phyloP scores from a whole-genome alignment of 2,113 vertebrate species.

The Pituophis catenifer region DNA sequence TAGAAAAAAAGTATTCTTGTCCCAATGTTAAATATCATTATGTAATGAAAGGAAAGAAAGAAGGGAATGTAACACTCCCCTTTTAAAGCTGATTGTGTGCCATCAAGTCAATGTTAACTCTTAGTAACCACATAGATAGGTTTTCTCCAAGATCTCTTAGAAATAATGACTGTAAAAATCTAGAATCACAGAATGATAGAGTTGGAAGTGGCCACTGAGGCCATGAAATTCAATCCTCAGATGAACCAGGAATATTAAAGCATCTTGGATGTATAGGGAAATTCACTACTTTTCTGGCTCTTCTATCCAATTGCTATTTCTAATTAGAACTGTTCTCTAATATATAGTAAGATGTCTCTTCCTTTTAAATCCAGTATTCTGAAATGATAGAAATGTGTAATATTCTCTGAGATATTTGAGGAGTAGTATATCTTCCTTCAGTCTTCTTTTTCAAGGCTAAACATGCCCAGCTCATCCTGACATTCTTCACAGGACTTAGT shows the following conservation, averaged over 20 bases:
- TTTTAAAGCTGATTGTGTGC: neutral
- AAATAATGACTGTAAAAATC: neutral
- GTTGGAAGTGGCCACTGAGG: neutral
- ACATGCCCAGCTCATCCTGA: neutral
- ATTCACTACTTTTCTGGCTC: neutral
- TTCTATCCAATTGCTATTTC: neutral
- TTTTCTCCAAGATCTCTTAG: neutral
- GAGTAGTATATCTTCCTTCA: neutral
- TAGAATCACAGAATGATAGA: neutral
- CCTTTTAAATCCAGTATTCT: neutral
- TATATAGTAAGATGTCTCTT: neutral
- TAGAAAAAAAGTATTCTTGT: neutral
- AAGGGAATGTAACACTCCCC: neutral
- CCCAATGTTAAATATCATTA: neutral
- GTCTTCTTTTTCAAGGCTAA: neutral
- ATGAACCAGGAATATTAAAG: neutral
- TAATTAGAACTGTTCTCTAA: neutral
- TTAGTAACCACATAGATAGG: neutral
- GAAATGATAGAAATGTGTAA: neutral
- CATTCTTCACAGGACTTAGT: neutral
- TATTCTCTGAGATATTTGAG: neutral
- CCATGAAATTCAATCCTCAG: neutral
- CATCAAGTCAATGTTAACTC: neutral
- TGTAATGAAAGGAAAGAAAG: neutral
- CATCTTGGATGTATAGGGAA: neutral